A percentile compares a stretch with the other conserved stretches of the same genome.
Conservation (phyloP, 2,888 invertebrate species). For the Acrocyrtus sp. region DNA sequence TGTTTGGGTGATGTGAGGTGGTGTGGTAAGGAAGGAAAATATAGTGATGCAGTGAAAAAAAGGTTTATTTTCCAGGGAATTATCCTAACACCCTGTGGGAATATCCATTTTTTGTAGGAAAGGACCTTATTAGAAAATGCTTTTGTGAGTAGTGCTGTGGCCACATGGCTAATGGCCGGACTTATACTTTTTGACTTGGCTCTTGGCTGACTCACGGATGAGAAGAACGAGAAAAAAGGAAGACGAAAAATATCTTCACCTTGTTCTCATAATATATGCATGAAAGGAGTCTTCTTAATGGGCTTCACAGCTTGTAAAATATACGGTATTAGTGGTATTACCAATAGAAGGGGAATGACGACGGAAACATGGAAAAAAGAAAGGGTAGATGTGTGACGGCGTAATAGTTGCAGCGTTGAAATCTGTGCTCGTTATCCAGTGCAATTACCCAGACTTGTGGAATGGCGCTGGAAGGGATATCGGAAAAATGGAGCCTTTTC, state of each 20-base stretch:
- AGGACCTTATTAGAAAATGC: too few species aligned
- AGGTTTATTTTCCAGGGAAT: slow-evolving; percentile 34
- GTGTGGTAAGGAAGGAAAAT: too few species aligned
- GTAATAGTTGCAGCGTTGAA: not conserved
- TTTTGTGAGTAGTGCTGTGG: slow-evolving; percentile 1
- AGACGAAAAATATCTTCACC: slow-evolving; percentile 1
- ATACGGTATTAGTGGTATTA: not conserved
- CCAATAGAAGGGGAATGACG: too few species aligned
- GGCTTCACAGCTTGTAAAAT: slow-evolving; percentile 47
- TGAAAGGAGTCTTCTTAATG: slow-evolving; percentile 35
- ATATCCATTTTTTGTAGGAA: slow-evolving; percentile 35
- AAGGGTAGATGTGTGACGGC: not conserved
- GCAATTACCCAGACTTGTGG: slow-evolving; percentile 46
- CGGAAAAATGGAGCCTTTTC: not conserved
- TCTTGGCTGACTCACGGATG: not conserved
- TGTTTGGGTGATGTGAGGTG: not conserved
- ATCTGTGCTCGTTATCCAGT: slow-evolving; percentile 24
- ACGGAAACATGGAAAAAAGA: too few species aligned
- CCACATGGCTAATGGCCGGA: slow-evolving; percentile 39
- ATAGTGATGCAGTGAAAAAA: slow-evolving; percentile 24
- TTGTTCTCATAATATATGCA: slow-evolving; percentile 16
- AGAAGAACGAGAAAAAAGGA: slow-evolving; percentile 6
- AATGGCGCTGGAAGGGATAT: not conserved
- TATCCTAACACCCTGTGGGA: slow-evolving; percentile 50
- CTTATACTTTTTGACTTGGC: not conserved